A percentile compares a stretch with the other conserved stretches of the same genome.
Conservation (phyloP, 2,113 vertebrate species). For the Arizona elegans region DNA sequence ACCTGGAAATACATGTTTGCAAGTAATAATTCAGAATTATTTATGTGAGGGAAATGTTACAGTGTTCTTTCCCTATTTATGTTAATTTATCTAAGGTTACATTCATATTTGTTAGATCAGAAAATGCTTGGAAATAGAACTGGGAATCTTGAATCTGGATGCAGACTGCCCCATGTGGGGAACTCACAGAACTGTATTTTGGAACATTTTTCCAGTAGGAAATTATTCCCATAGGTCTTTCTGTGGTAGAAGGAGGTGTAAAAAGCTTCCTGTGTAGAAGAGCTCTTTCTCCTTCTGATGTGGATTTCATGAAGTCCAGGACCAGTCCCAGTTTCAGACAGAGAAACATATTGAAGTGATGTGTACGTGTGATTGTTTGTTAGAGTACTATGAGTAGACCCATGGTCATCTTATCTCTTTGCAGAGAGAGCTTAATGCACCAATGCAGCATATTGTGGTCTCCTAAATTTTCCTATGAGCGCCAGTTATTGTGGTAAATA, state of each 20-base stretch:
- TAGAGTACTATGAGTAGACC: not conserved
- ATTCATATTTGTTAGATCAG: not conserved
- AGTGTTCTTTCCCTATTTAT: not conserved
- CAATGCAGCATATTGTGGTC: not conserved
- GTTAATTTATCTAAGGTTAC: not conserved
- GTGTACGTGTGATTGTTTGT: not conserved
- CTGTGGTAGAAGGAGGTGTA: not conserved
- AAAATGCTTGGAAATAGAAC: not conserved
- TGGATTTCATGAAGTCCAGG: not conserved
- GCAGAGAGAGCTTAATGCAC: not conserved
- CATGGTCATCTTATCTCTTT: not conserved
- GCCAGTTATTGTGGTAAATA: not conserved
- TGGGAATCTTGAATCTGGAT: not conserved
- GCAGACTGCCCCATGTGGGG: not conserved
- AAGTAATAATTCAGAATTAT: not conserved
- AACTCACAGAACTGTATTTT: not conserved
- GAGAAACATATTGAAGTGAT: not conserved
- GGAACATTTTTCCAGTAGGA: not conserved
- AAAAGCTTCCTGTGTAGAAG: not conserved
- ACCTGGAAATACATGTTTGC: not conserved
- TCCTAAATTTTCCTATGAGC: not conserved
- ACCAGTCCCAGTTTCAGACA: not conserved
- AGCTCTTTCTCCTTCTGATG: not conserved
- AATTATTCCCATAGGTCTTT: not conserved
- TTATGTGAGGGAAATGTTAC: not conserved